Evolutionary conservation across 2,797 vertebrate genomes (phyloP).

Genomic region (Nyctibius grandis): DNA sequence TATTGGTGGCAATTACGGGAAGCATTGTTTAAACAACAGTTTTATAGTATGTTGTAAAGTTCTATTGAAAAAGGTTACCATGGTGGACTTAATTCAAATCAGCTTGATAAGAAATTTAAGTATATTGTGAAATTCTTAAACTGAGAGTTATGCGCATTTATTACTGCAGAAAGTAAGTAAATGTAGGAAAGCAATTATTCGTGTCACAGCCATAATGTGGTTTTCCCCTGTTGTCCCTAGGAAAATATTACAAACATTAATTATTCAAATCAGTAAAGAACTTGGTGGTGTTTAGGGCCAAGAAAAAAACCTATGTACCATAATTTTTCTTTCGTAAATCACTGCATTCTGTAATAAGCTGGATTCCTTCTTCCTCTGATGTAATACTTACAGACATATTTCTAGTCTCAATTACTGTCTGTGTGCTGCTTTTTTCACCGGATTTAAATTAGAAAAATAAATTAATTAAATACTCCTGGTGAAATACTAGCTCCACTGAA

Average conservation of each 20-base stretch:
- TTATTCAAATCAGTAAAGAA: neutral
- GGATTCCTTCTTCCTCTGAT: neutral
- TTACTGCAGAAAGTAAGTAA: slow-evolving; percentile 31
- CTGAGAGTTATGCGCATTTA: neutral
- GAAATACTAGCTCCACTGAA: neutral
- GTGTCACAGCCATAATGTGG: neutral
- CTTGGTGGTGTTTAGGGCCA: neutral
- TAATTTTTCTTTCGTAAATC: neutral
- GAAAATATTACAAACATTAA: neutral
- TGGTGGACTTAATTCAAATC: slow-evolving; percentile 38
- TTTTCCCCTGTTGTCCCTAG: neutral
- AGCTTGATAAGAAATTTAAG: slow-evolving; percentile 48
- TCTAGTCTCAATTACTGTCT: neutral
- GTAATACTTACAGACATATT: neutral
- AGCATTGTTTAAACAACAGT: slow-evolving; percentile 58
- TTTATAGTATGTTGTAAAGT: slow-evolving; percentile 54
- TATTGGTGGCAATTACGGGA: slow-evolving; percentile 52
- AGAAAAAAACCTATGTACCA: neutral
- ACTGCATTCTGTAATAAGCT: neutral
- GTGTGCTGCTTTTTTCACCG: neutral
- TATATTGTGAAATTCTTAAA: slow-evolving; percentile 28
- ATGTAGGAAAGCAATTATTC: slow-evolving; percentile 5
- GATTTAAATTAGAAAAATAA: neutral
- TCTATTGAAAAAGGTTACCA: slow-evolving; percentile 42
- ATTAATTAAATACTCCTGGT: neutral